Conservation (phyloP, 1,140 invertebrate genomes). For the Nixonia krombeini region DNA sequence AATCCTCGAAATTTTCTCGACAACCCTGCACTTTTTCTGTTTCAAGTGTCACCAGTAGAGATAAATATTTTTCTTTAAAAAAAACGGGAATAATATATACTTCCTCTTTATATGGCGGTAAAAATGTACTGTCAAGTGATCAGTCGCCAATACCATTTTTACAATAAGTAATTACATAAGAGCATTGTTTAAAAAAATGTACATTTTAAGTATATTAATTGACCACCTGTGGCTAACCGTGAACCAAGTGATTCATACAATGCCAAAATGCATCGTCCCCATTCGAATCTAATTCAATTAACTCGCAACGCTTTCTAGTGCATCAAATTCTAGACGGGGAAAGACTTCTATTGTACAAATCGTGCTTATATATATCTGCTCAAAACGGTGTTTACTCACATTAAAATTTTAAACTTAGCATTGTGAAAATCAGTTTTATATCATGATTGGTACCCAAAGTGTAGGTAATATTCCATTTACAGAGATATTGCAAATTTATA, state of each 20-base stretch:
- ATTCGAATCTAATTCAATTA: constrained; percentile 49
- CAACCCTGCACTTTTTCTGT: neutral
- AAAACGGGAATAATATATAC: neutral
- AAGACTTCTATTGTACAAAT: constrained; percentile 35
- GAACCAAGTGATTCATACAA: constrained; percentile 23
- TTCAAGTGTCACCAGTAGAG: neutral
- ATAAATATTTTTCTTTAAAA: neutral
- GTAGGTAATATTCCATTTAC: no score
- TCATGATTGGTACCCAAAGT: constrained; percentile 7
- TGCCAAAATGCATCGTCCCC: constrained; percentile 29
- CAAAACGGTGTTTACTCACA: constrained; percentile 21
- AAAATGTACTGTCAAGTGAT: no score
- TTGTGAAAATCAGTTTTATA: constrained; percentile 1
- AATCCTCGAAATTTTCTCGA: constrained; percentile 3
- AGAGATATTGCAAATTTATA: no score
- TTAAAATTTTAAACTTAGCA: constrained; percentile 28
- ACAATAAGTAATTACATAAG: no score
- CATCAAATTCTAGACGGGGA: constrained; percentile 31
- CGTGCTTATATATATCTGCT: constrained; percentile 18
- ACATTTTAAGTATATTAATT: constrained; percentile 48
- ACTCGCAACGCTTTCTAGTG: constrained; percentile 38
- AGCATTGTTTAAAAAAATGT: constrained; percentile 40
- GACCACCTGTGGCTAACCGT: constrained; percentile 42
- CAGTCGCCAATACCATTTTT: constrained; percentile 26
- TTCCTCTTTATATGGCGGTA: no score